Base-by-base conservation (phyloP, 2,888 invertebrate genomes). In the Mechanitis mazaeus region DNA sequence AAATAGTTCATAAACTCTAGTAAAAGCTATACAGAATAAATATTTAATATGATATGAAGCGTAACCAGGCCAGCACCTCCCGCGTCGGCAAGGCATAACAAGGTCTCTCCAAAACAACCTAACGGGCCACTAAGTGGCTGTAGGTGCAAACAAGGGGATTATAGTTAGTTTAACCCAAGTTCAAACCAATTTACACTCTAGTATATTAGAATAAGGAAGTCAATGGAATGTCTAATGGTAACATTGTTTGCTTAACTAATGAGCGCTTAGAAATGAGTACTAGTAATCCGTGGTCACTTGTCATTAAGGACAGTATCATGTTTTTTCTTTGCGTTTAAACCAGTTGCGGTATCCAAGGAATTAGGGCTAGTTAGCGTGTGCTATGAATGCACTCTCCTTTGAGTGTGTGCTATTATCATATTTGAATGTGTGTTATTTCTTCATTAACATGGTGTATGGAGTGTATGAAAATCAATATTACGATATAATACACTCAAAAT, bases 231-330 rank as follows among this genome's bases (percentile, higher is more conserved):
- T 50, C 28, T 11, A 31, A 31, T 50, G 31, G 7, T 61, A 67
- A 58, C 67, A 68, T 62, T 78, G 74, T 79, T 77, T 78, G 72
- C 68, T 59, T 69, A 72, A 75, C 75, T 79, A 79, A 79, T 79
- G 78, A 77, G 69, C 70, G 70, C 69, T 71, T 67, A 70, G 67
- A 59, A 59, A 64, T 64, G 70, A 72, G 74, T 69, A 70, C 66
- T 68, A 62, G 71, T 72, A 74, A 73, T 72, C 70, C 72, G 69
- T 71, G 68, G 69, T 70, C 68, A 60, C 66, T 70, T 71, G 71
- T 73, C 70, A 71, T 74, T 74, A 71, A 71, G 67, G 69, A 46
- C 59, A 59, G 68, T 67, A 69, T 69, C 69, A 65, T 66, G 66
- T 56, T 68, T 64, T 64, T 64, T 67, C 58, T 64, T 56, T 57